phyloP scores from a whole-genome alignment of 1,140 invertebrate genomes.

The Pollicipes pollicipes region DNA sequence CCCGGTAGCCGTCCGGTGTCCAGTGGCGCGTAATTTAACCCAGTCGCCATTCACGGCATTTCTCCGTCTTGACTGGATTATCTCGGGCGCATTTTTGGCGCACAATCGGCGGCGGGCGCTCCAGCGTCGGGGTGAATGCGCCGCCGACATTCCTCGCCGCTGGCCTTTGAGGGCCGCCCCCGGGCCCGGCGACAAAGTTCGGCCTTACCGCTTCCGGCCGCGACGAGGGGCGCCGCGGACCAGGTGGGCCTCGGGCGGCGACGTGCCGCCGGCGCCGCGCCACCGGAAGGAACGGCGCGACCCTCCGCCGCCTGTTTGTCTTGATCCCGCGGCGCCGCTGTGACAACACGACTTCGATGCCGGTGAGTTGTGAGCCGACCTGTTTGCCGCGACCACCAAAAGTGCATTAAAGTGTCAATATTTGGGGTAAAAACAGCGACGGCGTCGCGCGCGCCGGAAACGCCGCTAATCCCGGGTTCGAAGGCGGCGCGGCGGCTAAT shows the following conservation, averaged over 20 bases:
- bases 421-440: neutral
- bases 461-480: neutral
- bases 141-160: neutral
- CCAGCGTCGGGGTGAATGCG: neutral
- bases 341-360: neutral
- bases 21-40: constrained; percentile 1
- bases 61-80: neutral
- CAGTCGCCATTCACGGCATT: neutral
- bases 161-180: neutral
- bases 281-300: neutral
- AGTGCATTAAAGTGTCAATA: constrained; percentile 1
- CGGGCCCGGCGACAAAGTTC: neutral
- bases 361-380: neutral
- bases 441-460: neutral
- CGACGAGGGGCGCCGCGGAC: too few relatives aligned
- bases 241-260: too few relatives aligned
- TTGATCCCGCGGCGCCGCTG: neutral
- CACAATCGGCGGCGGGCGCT: neutral
- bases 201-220: neutral
- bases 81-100: neutral
- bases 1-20: neutral
- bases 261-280: too few relatives aligned
- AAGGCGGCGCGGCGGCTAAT: neutral
- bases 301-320: neutral
- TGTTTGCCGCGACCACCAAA: constrained; percentile 1